Percentiles rank a stretch among this genome's conserved stretches.
These are phyloP conservation scores for Drosophila pallidifrons DNA, from an alignment of 1,140 invertebrate genomes.

Conservation along the genomic window DNA sequence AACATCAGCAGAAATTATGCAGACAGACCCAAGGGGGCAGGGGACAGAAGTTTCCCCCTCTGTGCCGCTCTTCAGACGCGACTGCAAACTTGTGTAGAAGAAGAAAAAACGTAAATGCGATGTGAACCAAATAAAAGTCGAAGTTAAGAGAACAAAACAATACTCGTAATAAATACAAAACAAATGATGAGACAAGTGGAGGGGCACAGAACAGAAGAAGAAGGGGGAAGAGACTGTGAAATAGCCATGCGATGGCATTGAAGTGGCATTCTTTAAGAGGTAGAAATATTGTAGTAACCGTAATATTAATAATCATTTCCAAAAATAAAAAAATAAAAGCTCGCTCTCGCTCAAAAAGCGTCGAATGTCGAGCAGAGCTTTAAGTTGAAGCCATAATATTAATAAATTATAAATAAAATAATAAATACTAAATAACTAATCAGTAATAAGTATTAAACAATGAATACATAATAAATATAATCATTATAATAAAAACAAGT, in stretches of 20 bases:
- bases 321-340: neutral
- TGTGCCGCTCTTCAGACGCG: constrained; percentile 2
- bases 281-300: no score
- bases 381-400: no score
- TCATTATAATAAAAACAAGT: no score
- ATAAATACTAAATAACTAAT: no score
- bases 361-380: neutral
- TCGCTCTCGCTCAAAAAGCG: neutral
- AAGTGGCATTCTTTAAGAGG: constrained; percentile 21
- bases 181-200: neutral
- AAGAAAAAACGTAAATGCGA: constrained; percentile 20
- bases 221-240: neutral
- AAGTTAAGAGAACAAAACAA: neutral
- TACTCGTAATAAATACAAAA: neutral
- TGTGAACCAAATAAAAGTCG: constrained; percentile 40
- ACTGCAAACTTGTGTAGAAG: constrained; percentile 28
- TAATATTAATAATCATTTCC: neutral
- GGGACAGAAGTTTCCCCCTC: neutral
- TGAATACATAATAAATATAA: no score
- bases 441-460: no score
- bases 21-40: constrained; percentile 24
- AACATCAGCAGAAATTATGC: constrained; percentile 59
- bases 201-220: no score
- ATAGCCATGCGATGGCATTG: constrained; percentile 36
- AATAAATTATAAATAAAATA: no score